These are phyloP conservation scores for Plebejus anna DNA, from an alignment of 2,888 invertebrate species.

Conservation along the genomic window DNA sequence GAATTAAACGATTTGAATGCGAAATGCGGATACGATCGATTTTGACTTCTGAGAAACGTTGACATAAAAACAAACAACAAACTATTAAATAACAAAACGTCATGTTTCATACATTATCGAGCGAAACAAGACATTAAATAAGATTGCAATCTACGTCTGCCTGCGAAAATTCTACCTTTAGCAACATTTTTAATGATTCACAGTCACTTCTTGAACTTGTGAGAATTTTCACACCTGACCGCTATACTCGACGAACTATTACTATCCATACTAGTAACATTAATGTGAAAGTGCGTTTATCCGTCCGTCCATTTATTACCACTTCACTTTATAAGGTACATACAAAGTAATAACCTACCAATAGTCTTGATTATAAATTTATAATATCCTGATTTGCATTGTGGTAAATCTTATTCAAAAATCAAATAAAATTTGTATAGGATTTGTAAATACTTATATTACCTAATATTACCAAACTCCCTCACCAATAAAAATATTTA, in stretches of 20 bases:
- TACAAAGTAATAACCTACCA: too few relatives aligned
- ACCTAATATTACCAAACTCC: too few relatives aligned
- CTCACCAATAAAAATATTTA: too few relatives aligned
- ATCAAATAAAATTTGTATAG: too few relatives aligned
- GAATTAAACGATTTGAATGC: neutral
- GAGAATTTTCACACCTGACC: conserved; percentile 8
- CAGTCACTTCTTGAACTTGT: conserved; percentile 7
- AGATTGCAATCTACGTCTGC: neutral
- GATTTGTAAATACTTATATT: too few relatives aligned
- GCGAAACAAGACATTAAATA: neutral
- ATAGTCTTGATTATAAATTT: too few relatives aligned
- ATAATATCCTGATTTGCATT: too few relatives aligned
- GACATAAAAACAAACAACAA: neutral
- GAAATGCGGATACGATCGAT: neutral
- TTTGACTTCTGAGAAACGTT: neutral
- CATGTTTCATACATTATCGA: neutral
- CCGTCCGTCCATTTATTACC: neutral
- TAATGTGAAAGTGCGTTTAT: neutral
- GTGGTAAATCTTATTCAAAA: too few relatives aligned
- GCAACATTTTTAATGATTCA: neutral
- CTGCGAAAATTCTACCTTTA: neutral
- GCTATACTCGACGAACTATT: neutral
- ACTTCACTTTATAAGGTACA: too few relatives aligned
- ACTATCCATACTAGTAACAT: neutral
- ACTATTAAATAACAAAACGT: neutral